Evolutionary conservation across 2,113 vertebrate genomes (phyloP), one percentile per base, ranked within the genome.

Genomic region (Paradisaea rubra): DNA sequence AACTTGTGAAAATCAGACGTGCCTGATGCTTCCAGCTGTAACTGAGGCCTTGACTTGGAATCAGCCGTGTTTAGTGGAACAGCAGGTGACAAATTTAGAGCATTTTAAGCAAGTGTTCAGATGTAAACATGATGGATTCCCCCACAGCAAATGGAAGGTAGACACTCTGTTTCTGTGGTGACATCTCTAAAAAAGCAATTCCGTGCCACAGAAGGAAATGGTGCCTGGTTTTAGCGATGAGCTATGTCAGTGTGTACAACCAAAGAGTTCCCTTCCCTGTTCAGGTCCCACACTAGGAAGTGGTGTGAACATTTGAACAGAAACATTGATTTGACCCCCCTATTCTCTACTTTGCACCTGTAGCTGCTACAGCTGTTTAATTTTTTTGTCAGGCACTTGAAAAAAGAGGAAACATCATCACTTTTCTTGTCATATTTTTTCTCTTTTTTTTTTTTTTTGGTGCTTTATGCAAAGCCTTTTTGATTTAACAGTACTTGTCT

Each of bases 401-500:
- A 42, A 44, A 93, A 63, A n/a, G 21, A 57, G 10, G 24, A 83
- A 83, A 70, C 31, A 30, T 47, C 37, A 61, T 85, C 59, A 44
- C 9, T 89, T 86, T 66, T 35, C 63, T 52, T 66, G 35, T 69
- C 35, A 14, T 66, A 31, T 35, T 13, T 52, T 59, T 70, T 15
- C 8, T 8, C 7, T 5, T 50, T 2, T 9, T n/a, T 39, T 41
- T 87, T 56, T 81, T 49, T 66, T 7, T 35, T 10, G 1, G 20
- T 85, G 15, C 35, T 87, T 80, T 64, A 33, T 78, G 18, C 70
- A 77, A 86, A 88, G 22, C 41, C 16, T 56, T 70, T 91, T 85
- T 89, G 81, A 90, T 95, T 95, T 92, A 93, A 37, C 82, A 89
- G 42, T 52, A 20, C 52, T 96, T 78, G 37, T 61, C 68, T 49